phyloP scores from a whole-genome alignment of 2,888 invertebrate species.

The Horisme vitalbata region DNA sequence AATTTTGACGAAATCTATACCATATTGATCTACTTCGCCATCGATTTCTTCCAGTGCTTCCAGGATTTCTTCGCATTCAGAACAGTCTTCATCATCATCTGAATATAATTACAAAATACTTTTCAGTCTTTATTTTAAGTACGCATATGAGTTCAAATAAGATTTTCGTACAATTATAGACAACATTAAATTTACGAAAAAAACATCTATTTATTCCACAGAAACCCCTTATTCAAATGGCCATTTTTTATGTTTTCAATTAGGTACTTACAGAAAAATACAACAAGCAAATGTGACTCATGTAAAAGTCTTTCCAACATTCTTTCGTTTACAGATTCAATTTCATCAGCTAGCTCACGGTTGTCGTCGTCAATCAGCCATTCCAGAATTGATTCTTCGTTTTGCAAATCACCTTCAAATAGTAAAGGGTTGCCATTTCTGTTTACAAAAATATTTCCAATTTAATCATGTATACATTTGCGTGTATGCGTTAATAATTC shows the following conservation, averaged over 20 bases:
- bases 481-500: no score
- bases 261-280: constrained; percentile 92
- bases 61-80: constrained; percentile 95
- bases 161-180: no score
- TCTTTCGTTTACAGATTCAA: constrained; percentile 94
- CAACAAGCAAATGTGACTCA: constrained; percentile 93
- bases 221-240: no score
- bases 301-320: constrained; percentile 93
- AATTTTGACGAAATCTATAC: constrained; percentile 97
- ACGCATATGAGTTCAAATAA: no score
- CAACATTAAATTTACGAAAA: no score
- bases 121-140: neutral
- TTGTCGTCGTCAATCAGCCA: constrained; percentile 97
- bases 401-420: constrained; percentile 95
- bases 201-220: no score
- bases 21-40: constrained; percentile 95
- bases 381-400: constrained; percentile 95
- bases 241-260: no score
- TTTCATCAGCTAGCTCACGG: constrained; percentile 95
- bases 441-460: constrained; percentile 49
- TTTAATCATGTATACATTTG: neutral
- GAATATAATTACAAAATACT: constrained; percentile 9
- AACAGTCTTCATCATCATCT: constrained; percentile 93
- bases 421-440: constrained; percentile 94
- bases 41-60: constrained; percentile 96